Conservation (phyloP, 2,113 vertebrate species). For the Serilophus lunatus region DNA sequence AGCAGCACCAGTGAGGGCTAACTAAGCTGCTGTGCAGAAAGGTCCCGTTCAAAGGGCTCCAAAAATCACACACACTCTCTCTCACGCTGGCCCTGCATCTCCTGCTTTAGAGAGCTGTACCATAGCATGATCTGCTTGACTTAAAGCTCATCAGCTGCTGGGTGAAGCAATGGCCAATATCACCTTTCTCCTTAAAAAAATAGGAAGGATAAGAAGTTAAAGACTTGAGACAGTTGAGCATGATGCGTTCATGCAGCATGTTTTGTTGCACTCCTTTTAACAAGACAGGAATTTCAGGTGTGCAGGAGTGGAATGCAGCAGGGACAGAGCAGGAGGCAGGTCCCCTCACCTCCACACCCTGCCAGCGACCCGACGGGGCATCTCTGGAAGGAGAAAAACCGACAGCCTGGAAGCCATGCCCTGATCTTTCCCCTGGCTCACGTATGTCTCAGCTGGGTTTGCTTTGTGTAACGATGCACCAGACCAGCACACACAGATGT, state of each 20-base stretch:
- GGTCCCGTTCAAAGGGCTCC: not conserved
- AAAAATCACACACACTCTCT: not conserved
- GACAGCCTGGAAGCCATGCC: not conserved
- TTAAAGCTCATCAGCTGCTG: constrained; percentile 22
- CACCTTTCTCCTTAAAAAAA: constrained; percentile 48
- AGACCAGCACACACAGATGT: constrained; percentile 26
- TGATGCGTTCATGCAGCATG: constrained; percentile 5
- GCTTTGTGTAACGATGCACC: not conserved
- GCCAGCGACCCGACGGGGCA: not conserved
- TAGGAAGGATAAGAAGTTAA: constrained; percentile 27
- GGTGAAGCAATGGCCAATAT: constrained; percentile 1
- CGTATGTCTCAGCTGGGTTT: not conserved
- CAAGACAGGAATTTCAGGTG: constrained; percentile 23
- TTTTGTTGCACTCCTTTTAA: constrained; percentile 28
- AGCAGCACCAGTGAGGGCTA: constrained; percentile 35
- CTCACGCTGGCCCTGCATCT: not conserved
- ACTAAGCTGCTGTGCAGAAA: constrained; percentile 46
- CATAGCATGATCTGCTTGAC: not conserved
- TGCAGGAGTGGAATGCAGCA: not conserved
- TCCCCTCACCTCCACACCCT: not conserved
- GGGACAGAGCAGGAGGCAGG: not conserved
- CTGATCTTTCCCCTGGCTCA: not conserved
- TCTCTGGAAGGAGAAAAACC: not conserved
- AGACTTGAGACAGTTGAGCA: constrained; percentile 17
- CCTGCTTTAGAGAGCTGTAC: not conserved